Evolutionary conservation across 2,113 vertebrate genomes (phyloP), one percentile per base, ranked within the genome.

Genomic region (Peromyscus polionotus): DNA sequence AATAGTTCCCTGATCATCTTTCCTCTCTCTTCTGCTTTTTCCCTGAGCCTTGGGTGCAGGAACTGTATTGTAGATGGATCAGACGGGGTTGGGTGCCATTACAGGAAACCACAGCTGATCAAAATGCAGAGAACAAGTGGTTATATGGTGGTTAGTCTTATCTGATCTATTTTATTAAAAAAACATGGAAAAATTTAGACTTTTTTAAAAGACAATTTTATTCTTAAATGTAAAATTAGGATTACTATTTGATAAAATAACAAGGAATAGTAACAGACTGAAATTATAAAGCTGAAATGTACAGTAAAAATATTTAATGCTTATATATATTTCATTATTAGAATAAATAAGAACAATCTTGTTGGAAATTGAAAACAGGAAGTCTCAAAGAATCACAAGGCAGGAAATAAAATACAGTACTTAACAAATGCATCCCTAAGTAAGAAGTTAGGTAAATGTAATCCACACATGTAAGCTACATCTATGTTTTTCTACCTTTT

Each of bases 271-370:
- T 22, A 72, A 68, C 7, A 39, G 39, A 84, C 42, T 88, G 48
- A 57, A 85, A n/a, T 57, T 39, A 77, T 73, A 73, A 84, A 24
- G 5, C 17, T 92, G 54, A 33, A 48, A 76, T 63, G n/a, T n/a
- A 76, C n/a, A 93, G 20, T 88, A 19, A 90, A 75, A 88, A 28
- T 1, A 31, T 90, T 77, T 88, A 88, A 61, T 75, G 1, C 84
- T 91, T 90, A 65, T 2, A 92, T 48, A 72, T 88, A 75, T 59
- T 72, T 84, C 39, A 91, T 20, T 79, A 20, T 83, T n/a, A 86
- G n/a, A 75, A 72, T 54, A 97, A 90, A 91, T 39, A n/a, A 80
- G 85, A 86, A 79, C 28, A 26, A 59, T 92, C 11, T 75, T 93
- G 39, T 12, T 84, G 70, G 76, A 93, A 68, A 61, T 19, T 36